These are phyloP conservation scores for Menidia menidia DNA, from an alignment of 2,797 vertebrate species.

Conservation along the genomic window DNA sequence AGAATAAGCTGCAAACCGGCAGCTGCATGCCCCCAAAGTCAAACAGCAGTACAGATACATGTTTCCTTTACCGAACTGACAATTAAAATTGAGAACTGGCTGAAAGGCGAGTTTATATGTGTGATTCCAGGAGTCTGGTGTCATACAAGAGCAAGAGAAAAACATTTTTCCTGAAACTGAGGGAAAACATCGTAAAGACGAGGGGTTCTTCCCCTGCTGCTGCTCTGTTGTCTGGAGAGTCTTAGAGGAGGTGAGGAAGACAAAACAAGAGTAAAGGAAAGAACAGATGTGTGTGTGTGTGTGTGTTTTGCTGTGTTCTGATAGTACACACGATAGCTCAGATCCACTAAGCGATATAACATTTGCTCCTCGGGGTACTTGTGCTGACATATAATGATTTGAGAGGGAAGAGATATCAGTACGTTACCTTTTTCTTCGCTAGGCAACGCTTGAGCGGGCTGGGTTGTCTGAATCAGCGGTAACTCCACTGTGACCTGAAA, in stretches of 20 bases:
- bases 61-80: background rate
- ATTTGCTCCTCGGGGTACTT: conserved; percentile 24
- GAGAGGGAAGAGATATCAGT: conserved; percentile 25
- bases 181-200: conserved; percentile 38
- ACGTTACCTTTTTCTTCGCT: conserved; percentile 72
- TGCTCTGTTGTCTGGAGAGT: conserved; percentile 30
- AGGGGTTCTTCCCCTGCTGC: conserved; percentile 24
- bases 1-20: background rate
- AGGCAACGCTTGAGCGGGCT: conserved; percentile 64
- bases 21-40: background rate
- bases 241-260: conserved; percentile 23
- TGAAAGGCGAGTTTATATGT: conserved; percentile 11
- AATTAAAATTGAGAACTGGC: background rate
- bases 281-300: conserved; percentile 56
- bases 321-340: conserved; percentile 35
- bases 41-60: background rate
- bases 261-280: conserved; percentile 36
- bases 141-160: conserved; percentile 54
- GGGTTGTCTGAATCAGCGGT: conserved; percentile 58
- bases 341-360: conserved; percentile 42
- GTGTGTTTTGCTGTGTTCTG: conserved; percentile 7
- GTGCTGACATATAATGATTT: background rate
- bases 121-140: conserved; percentile 51
- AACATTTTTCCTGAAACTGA: conserved; percentile 53
- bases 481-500: conserved; percentile 85